These are phyloP conservation scores for Drosophila parvula DNA, from an alignment of 1,140 invertebrate genomes.

Conservation along the genomic window DNA sequence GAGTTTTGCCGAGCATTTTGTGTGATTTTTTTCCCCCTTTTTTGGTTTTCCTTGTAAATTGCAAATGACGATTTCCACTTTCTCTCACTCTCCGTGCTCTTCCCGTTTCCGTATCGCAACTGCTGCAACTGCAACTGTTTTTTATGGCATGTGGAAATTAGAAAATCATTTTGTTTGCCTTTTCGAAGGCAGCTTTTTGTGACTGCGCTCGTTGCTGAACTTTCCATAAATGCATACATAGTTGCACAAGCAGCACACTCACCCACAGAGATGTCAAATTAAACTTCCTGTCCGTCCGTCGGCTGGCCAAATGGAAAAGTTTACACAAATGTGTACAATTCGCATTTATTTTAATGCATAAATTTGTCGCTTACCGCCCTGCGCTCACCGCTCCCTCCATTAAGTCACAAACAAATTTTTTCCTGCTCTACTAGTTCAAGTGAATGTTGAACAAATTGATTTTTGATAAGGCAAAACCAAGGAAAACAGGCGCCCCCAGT, in stretches of 20 bases:
- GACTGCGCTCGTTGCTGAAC: slow-evolving; percentile 33
- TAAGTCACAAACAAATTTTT: slow-evolving; percentile 40
- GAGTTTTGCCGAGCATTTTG: slow-evolving; percentile 7
- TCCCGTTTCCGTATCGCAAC: slow-evolving; percentile 20
- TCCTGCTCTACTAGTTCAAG: slow-evolving; percentile 33
- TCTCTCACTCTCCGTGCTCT: slow-evolving; percentile 8
- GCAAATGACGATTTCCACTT: slow-evolving; percentile 65
- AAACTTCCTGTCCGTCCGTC: slow-evolving; percentile 74
- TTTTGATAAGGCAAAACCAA: slow-evolving; percentile 59
- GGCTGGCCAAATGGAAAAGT: slow-evolving; percentile 50
- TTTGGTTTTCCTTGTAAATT: slow-evolving; percentile 55
- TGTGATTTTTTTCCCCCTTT: slow-evolving; percentile 8
- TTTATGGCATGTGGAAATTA: slow-evolving; percentile 76
- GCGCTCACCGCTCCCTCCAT: slow-evolving; percentile 4
- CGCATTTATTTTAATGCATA: slow-evolving; percentile 69
- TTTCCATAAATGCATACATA: slow-evolving; percentile 54
- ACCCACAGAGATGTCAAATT: slow-evolving; percentile 61
- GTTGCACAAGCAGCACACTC: slow-evolving; percentile 31
- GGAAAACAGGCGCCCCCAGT: slow-evolving; percentile 22
- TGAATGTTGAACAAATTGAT: slow-evolving; percentile 65
- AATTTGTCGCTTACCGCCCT: slow-evolving; percentile 45
- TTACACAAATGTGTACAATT: slow-evolving; percentile 51
- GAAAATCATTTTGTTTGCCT: slow-evolving; percentile 73
- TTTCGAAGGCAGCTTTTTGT: slow-evolving; percentile 35
- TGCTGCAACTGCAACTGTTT: slow-evolving; percentile 20